phyloP scores from a whole-genome alignment of 2,888 invertebrate genomes.

The Anaspis maculata region DNA sequence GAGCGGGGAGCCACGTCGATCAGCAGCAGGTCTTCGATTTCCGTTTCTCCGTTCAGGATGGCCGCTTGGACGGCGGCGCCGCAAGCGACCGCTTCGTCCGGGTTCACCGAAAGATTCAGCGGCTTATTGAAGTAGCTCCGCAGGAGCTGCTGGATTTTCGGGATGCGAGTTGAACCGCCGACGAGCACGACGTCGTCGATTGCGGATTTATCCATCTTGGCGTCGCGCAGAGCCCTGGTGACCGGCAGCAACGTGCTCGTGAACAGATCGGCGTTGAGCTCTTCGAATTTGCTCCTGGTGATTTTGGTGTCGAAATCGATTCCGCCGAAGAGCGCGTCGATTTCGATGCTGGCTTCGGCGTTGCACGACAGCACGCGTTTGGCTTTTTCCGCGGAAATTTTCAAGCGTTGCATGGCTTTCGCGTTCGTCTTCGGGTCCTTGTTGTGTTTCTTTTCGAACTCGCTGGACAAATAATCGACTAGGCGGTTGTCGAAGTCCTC shows the following conservation, averaged over 20 bases:
- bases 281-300: constrained; percentile 68
- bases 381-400: constrained; percentile 46
- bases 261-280: constrained; percentile 60
- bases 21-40: too few species aligned
- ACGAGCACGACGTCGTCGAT: too few species aligned
- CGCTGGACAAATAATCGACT: constrained; percentile 47
- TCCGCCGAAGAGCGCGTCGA: constrained; percentile 68
- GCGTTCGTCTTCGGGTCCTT: constrained; percentile 43
- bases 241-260: constrained; percentile 10
- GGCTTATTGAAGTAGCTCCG: too few species aligned
- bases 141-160: too few species aligned
- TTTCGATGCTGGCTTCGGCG: constrained; percentile 66
- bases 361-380: constrained; percentile 62
- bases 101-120: too few species aligned
- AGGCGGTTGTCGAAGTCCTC: constrained; percentile 47
- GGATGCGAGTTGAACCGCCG: too few species aligned
- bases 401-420: constrained; percentile 39
- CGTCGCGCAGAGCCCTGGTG: constrained; percentile 7
- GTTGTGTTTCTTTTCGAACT: constrained; percentile 45
- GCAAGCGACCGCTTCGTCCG: too few species aligned
- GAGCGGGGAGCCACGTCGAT: too few species aligned
- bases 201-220: too few species aligned
- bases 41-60: too few species aligned
- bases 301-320: constrained; percentile 65
- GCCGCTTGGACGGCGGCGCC: too few species aligned